Base-by-base conservation (phyloP, 2,888 invertebrate genomes). In the Diaphora mendica region DNA sequence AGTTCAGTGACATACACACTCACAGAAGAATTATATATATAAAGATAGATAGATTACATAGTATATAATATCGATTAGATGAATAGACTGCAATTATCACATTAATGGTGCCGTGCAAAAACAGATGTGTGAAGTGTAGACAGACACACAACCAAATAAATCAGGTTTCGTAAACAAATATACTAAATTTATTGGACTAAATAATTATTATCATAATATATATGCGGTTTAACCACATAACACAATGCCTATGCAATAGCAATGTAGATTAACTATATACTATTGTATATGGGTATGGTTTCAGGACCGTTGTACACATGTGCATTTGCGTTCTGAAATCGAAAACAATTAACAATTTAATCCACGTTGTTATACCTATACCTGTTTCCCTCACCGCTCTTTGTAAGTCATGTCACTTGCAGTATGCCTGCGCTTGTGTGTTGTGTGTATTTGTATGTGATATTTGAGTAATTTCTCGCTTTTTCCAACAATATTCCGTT, bases 391-490 rank as follows among this genome's bases (percentile, higher is more conserved):
- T 42, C 39, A 66, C 51, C 26, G 64, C 71, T 30, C 13, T 66
- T 44, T 62, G 66, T 48, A 68, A 48, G 48, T 72, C 62, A 68
- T 44, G 67, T 72, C 72, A 62, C 62, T 59, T 72, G 42, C 71
- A 66, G 15, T 44, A 20, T 23, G 55, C 55, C 26, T 35, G 13
- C 13, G 55, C 35, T 55, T n/a, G 55, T 65, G 20, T 33, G 51
- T 33, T 17, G 66, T 39, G 30, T 33, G 51, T 48, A 65, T 39
- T 55, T 55, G 39, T 30, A 39, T 26, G 17, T 30, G 8, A 62
- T 30, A 62, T 62, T 17, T 62, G 20, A 48, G 48, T 48, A 17
- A 62, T 67, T 67, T 67, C 13, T 30, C 67, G 30, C 30, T 44
- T 48, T 1, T 30, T 44, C 23, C 30, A 48, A 44, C 66, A 42